Evolutionary conservation across 2,113 vertebrate genomes (phyloP), one percentile per base, ranked within the genome.

Genomic region (Diglossa brunneiventris): DNA sequence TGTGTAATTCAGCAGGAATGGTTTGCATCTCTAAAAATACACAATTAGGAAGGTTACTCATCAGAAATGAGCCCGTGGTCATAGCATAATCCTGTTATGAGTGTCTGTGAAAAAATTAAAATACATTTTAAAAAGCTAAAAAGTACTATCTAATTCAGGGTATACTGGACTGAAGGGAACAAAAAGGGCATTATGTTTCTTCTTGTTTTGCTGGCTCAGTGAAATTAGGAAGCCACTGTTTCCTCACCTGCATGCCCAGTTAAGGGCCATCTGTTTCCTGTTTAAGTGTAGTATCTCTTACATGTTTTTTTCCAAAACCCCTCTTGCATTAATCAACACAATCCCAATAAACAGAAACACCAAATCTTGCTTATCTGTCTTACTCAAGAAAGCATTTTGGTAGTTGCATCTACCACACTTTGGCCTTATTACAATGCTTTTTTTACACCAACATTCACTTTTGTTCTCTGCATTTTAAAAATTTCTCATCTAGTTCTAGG

Each of bases 221-320:
- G 94, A 95, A 95, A 92, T 89, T 96, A 83, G 97, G 96, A 97
- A 98, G 93, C 91, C 87, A 66, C 78, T 96, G 97, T 96, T 98
- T 99, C 98, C 98, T 98, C 98, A 98, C 98, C 98, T 99, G 98
- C 98, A 95, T 97, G 97, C 97, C 97, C 98, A 97, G 97, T 95
- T 98, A 97, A 98, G 98, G 97, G 91, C 98, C 98, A 98, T 99
- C 98, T 99, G 99, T 98, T 98, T 99, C 99, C 98, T 98, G 98
- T 98, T 98, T 98, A 97, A 98, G 93, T 93, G 95, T 42, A 97
- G 92, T 97, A 95, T 95, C 92, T 96, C 92, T 97, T 86, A 70
- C 94, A 90, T 26, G 61, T 16, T 93, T 96, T 97, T 97, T 98
- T 95, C 97, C 96, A 97, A 96, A 93, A 55, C 72, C 41, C 35